Percentiles rank a stretch among this genome's conserved stretches.
Conservation (phyloP, 2,888 invertebrate species). For the Polyommatus icarus region DNA sequence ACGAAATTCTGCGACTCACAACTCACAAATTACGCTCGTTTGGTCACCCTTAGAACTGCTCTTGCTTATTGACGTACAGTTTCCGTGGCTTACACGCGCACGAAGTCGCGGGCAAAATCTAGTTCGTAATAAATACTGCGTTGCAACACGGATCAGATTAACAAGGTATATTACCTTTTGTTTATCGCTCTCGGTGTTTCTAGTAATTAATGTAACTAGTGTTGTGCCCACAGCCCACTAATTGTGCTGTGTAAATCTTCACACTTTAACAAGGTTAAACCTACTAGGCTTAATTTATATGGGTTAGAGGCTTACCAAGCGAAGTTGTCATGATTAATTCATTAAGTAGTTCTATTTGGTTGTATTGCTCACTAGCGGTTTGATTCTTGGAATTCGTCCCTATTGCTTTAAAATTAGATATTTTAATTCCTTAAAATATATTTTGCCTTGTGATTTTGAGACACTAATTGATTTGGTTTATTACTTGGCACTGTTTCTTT, state of each 20-base stretch:
- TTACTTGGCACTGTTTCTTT: too few relatives aligned
- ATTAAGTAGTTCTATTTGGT: background rate
- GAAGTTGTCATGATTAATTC: conserved; percentile 17
- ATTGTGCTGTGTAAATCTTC: conserved; percentile 39
- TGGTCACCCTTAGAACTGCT: background rate
- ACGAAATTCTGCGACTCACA: too few relatives aligned
- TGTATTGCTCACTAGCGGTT: background rate
- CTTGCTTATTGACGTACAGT: background rate
- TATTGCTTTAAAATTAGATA: too few relatives aligned
- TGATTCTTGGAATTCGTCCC: background rate
- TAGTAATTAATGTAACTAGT: conserved; percentile 59
- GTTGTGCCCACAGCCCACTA: conserved; percentile 44
- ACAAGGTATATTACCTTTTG: conserved; percentile 65
- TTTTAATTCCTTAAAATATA: too few relatives aligned
- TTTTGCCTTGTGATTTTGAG: too few relatives aligned
- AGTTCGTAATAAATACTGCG: conserved; percentile 69
- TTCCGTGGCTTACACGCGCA: background rate
- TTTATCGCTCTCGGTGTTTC: conserved; percentile 54
- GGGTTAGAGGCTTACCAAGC: conserved; percentile 22
- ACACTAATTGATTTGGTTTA: too few relatives aligned
- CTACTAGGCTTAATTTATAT: conserved; percentile 26
- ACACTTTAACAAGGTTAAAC: conserved; percentile 10
- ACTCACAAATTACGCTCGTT: too few relatives aligned
- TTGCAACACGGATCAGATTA: conserved; percentile 74
- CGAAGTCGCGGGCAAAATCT: background rate